Conservation (phyloP, 35 echinoderm and acorn worm species). For the Apostichopus japonicus region DNA sequence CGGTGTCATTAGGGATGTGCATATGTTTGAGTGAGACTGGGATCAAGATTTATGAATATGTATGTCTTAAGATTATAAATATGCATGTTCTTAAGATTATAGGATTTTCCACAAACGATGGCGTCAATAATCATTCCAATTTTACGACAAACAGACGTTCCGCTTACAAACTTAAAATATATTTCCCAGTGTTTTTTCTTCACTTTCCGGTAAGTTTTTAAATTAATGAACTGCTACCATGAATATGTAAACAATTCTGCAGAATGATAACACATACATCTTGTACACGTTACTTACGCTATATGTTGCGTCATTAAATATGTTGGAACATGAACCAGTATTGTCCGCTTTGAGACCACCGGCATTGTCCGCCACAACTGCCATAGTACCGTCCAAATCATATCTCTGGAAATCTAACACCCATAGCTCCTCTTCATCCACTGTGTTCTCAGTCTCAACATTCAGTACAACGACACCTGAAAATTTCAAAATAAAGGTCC, state of each 20-base stretch:
- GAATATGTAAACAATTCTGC: neutral
- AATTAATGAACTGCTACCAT: too few species aligned
- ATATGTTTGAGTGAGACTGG: too few species aligned
- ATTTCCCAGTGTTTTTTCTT: neutral
- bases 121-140: neutral
- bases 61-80: too few species aligned
- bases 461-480: slow-evolving; percentile 32
- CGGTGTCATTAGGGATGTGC: too few species aligned
- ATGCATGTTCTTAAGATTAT: neutral
- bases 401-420: slow-evolving; percentile 69
- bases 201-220: too few species aligned
- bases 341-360: slow-evolving; percentile 55
- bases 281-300: slow-evolving; percentile 41
- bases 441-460: slow-evolving; percentile 55
- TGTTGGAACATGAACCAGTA: slow-evolving; percentile 70
- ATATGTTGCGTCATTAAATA: slow-evolving; percentile 50
- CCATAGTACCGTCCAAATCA: neutral
- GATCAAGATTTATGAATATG: too few species aligned
- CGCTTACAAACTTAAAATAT: neutral
- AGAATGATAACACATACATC: neutral
- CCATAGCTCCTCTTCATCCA: slow-evolving; percentile 61
- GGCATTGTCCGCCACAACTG: slow-evolving; percentile 28
- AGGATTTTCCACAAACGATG: neutral
- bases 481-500: neutral
- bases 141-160: neutral